A percentile compares a stretch with the other conserved stretches of the same genome.
These are phyloP conservation scores for Potamilus streckersoni DNA, from an alignment of 1,140 invertebrate species.

Conservation along the genomic window DNA sequence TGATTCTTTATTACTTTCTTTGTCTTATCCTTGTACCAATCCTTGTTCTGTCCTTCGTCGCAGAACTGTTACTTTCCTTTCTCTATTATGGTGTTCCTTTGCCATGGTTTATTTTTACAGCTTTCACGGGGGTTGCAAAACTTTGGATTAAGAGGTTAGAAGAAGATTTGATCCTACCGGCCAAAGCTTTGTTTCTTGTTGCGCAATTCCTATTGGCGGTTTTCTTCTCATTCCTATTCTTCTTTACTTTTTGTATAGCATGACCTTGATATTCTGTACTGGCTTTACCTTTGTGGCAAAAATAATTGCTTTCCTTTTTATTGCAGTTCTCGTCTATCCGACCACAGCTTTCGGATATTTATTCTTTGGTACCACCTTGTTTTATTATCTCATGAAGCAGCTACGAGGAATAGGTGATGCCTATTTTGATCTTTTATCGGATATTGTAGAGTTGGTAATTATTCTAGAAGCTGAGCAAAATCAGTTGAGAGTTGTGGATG, in stretches of 20 bases:
- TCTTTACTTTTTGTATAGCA: constrained; percentile 7
- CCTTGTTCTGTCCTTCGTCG: background rate
- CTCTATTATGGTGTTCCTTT: constrained; percentile 8
- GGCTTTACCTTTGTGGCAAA: background rate
- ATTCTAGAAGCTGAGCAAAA: background rate
- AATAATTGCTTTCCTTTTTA: constrained; percentile 5
- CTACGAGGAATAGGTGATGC: constrained; percentile 1
- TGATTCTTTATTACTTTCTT: background rate
- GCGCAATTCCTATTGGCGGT: background rate
- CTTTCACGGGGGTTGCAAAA: background rate
- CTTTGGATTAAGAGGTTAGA: background rate
- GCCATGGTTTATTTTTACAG: constrained; percentile 3
- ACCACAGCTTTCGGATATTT: constrained; percentile 13
- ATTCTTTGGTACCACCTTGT: constrained; percentile 10
- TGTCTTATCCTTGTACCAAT: background rate
- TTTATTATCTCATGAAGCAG: constrained; percentile 17
- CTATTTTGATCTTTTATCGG: constrained; percentile 12
- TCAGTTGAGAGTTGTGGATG: background rate
- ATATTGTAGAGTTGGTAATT: background rate
- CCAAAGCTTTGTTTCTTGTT: background rate
- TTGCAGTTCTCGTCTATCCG: constrained; percentile 14
- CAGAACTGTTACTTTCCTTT: constrained; percentile 1
- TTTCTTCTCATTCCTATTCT: background rate
- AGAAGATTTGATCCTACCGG: background rate
- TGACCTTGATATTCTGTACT: background rate